A percentile compares a stretch with the other conserved stretches of the same genome.
Evolutionary conservation across 2,113 vertebrate genomes (phyloP).

Genomic region (Campylomormyrus numenius): DNA sequence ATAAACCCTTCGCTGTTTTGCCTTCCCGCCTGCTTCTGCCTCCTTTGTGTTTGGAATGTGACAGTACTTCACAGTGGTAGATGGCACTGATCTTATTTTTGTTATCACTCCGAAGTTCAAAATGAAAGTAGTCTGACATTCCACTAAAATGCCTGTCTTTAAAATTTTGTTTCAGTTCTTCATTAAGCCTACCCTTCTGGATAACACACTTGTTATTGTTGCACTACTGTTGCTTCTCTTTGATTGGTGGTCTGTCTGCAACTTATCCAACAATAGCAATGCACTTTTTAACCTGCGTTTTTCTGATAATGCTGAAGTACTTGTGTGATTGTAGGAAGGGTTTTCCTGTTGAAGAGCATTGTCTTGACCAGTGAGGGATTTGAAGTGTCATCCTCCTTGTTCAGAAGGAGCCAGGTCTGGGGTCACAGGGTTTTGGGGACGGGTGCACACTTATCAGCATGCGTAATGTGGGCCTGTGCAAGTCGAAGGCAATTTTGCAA

Average conservation of each 20-base stretch:
- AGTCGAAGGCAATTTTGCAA: not conserved
- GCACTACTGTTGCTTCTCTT: not conserved
- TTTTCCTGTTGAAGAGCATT: not conserved
- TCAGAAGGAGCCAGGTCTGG: not conserved
- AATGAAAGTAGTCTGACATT: not conserved
- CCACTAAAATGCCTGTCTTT: not conserved
- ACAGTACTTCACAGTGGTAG: not conserved
- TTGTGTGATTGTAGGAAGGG: not conserved
- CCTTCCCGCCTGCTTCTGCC: too few species aligned
- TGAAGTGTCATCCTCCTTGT: not conserved
- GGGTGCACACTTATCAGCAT: not conserved
- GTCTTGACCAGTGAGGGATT: not conserved
- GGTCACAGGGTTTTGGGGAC: not conserved
- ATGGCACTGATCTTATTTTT: not conserved
- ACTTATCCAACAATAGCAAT: not conserved
- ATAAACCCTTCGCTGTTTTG: too few species aligned
- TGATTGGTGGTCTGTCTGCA: not conserved
- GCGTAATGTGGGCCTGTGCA: too few species aligned
- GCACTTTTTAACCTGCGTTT: not conserved
- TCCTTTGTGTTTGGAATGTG: too few species aligned
- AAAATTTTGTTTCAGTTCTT: not conserved
- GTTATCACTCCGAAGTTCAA: not conserved
- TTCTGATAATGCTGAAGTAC: not conserved
- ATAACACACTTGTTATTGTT: not conserved
- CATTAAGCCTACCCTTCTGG: not conserved